phyloP scores from a whole-genome alignment of 2,888 invertebrate genomes.

The Lycocerus yunnanus region DNA sequence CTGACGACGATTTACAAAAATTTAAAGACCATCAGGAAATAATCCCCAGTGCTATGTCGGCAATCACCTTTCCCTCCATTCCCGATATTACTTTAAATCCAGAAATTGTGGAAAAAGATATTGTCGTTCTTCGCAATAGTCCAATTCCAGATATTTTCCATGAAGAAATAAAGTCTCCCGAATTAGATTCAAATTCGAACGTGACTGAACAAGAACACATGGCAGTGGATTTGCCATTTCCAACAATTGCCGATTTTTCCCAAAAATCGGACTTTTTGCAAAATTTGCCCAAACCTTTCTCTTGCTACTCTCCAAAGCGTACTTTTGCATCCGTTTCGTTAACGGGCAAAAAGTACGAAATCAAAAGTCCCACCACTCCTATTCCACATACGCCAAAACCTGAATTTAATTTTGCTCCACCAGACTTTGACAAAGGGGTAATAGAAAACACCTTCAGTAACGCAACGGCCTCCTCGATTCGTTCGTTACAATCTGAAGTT shows the following conservation, averaged over 20 bases:
- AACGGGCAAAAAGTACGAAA: slow-evolving; percentile 39
- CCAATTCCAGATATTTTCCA: slow-evolving; percentile 35
- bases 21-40: slow-evolving; percentile 31
- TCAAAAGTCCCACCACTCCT: slow-evolving; percentile 20
- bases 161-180: slow-evolving; percentile 1
- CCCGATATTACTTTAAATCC: slow-evolving; percentile 46
- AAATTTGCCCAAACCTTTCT: slow-evolving; percentile 36
- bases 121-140: slow-evolving; percentile 43
- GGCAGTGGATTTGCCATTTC: slow-evolving; percentile 37
- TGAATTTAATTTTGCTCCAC: slow-evolving; percentile 47
- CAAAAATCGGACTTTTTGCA: slow-evolving; percentile 38
- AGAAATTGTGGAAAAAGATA: slow-evolving; percentile 47
- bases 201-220: background rate
- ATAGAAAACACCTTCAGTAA: slow-evolving; percentile 41
- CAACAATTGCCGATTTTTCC: slow-evolving; percentile 45
- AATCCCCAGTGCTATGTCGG: slow-evolving; percentile 22
- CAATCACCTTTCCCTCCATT: slow-evolving; percentile 49
- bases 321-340: slow-evolving; percentile 43
- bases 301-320: slow-evolving; percentile 38
- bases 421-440: slow-evolving; percentile 40
- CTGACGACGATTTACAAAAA: slow-evolving; percentile 37
- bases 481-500: slow-evolving; percentile 49
- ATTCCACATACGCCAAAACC: slow-evolving; percentile 38
- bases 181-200: background rate
- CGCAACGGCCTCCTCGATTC: slow-evolving; percentile 34